A percentile compares a stretch with the other conserved stretches of the same genome.
phyloP scores from a whole-genome alignment of 1,140 invertebrate genomes.

The Zaprionus capensis region DNA sequence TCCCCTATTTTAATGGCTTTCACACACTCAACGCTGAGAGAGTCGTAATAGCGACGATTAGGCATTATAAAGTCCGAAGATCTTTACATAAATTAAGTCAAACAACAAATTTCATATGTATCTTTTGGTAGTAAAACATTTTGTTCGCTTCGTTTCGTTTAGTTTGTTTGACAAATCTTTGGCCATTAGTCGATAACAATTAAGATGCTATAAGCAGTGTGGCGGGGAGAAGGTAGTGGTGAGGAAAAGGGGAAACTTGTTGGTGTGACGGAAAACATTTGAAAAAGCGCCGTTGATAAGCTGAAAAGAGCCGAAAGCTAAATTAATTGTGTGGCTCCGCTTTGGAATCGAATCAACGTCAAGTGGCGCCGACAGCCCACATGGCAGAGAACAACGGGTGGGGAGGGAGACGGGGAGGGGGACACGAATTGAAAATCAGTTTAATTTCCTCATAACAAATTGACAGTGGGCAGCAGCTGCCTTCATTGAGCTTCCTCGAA shows the following conservation, averaged over 20 bases:
- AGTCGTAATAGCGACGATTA: conserved; percentile 37
- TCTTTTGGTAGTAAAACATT: conserved; percentile 66
- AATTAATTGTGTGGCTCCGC: conserved; percentile 68
- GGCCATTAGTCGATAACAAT: conserved; percentile 77
- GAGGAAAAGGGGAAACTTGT: neutral
- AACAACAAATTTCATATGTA: conserved; percentile 57
- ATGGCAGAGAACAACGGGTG: neutral
- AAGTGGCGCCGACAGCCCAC: conserved; percentile 65
- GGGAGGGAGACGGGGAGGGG: neutral
- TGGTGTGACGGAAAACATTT: conserved; percentile 76
- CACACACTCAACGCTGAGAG: conserved; percentile 64
- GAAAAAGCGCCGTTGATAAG: conserved; percentile 33
- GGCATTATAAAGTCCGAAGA: conserved; percentile 41
- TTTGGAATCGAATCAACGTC: conserved; percentile 58
- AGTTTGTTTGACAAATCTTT: conserved; percentile 62
- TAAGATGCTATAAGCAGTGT: conserved; percentile 38
- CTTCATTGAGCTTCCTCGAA: conserved; percentile 25
- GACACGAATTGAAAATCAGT: conserved; percentile 40
- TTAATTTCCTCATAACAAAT: conserved; percentile 60
- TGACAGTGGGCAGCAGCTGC: conserved; percentile 37
- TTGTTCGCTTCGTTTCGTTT: conserved; percentile 44
- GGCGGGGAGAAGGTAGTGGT: neutral
- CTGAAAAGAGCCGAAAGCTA: conserved; percentile 32
- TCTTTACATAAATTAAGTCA: conserved; percentile 68
- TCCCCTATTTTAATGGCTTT: conserved; percentile 61